Conservation (phyloP, 2,888 invertebrate species). For the Dusona sp. region DNA sequence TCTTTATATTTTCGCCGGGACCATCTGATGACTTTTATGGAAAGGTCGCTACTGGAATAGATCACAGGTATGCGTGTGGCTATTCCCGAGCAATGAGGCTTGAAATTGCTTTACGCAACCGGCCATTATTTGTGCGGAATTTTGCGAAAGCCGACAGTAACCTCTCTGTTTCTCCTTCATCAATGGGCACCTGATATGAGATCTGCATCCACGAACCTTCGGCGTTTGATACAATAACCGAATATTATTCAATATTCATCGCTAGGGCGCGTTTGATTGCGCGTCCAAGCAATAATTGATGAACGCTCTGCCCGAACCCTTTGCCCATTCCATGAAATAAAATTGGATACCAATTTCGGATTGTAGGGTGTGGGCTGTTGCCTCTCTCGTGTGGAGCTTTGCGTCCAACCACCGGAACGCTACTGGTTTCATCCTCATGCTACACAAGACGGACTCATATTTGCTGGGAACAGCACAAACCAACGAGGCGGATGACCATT, state of each 20-base stretch:
- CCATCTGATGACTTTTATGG: constrained; percentile 4
- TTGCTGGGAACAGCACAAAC: constrained; percentile 14
- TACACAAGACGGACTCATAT: constrained; percentile 33
- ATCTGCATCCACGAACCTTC: constrained; percentile 53
- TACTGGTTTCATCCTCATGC: constrained; percentile 16
- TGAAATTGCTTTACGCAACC: constrained; percentile 80
- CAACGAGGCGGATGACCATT: constrained; percentile 31
- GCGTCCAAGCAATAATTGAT: constrained; percentile 68
- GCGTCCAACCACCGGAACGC: constrained; percentile 50
- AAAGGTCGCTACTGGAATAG: constrained; percentile 2
- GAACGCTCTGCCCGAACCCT: constrained; percentile 61
- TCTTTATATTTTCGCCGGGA: constrained; percentile 13
- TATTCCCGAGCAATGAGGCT: constrained; percentile 77
- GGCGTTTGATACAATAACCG: constrained; percentile 75
- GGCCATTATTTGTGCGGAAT: constrained; percentile 79
- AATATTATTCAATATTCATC: constrained; percentile 79
- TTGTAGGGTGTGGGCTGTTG: constrained; percentile 17
- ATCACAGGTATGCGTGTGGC: constrained; percentile 6
- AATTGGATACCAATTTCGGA: constrained; percentile 55
- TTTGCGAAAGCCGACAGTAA: constrained; percentile 61
- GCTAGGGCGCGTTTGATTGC: constrained; percentile 70
- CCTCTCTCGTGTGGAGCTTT: constrained; percentile 36
- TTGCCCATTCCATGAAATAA: constrained; percentile 50
- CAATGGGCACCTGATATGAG: constrained; percentile 36
- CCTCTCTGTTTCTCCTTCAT: constrained; percentile 17